These are phyloP conservation scores for Ephialtes manifestator DNA, from an alignment of 2,888 invertebrate species.

Conservation along the genomic window DNA sequence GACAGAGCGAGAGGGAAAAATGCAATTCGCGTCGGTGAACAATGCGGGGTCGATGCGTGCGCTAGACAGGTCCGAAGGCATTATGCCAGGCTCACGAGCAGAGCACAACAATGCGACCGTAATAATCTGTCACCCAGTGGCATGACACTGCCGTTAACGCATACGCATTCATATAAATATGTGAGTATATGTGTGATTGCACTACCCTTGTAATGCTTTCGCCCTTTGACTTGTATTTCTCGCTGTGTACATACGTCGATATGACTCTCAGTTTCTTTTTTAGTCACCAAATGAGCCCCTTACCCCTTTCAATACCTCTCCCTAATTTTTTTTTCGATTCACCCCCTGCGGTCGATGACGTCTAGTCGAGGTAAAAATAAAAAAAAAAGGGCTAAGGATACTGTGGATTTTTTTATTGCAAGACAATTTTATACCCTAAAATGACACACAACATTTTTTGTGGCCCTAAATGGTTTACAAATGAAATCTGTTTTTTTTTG, in stretches of 20 bases:
- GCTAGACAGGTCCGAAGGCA: constrained; percentile 82
- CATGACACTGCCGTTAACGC: constrained; percentile 49
- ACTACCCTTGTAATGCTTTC: constrained; percentile 27
- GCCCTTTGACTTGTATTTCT: constrained; percentile 15
- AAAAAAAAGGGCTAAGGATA: neutral
- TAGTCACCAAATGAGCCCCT: constrained; percentile 20
- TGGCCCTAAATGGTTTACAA: neutral
- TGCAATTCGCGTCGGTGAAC: constrained; percentile 79
- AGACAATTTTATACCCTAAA: neutral
- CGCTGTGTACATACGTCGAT: constrained; percentile 1
- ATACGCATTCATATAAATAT: neutral
- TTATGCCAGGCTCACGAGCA: constrained; percentile 77
- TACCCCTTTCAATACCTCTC: constrained; percentile 28
- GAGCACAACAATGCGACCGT: constrained; percentile 75
- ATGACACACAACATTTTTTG: neutral
- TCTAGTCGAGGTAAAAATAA: neutral
- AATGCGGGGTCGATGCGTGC: constrained; percentile 80
- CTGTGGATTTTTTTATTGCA: neutral
- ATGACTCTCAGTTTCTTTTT: constrained; percentile 32
- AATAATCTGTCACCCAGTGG: constrained; percentile 81
- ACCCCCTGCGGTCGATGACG: neutral
- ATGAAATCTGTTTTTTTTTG: neutral
- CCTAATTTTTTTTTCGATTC: constrained; percentile 13
- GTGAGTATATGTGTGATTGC: neutral
- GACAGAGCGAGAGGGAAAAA: constrained; percentile 72